Conservation (phyloP, 2,797 vertebrate genomes). For the Caiman crocodilus region DNA sequence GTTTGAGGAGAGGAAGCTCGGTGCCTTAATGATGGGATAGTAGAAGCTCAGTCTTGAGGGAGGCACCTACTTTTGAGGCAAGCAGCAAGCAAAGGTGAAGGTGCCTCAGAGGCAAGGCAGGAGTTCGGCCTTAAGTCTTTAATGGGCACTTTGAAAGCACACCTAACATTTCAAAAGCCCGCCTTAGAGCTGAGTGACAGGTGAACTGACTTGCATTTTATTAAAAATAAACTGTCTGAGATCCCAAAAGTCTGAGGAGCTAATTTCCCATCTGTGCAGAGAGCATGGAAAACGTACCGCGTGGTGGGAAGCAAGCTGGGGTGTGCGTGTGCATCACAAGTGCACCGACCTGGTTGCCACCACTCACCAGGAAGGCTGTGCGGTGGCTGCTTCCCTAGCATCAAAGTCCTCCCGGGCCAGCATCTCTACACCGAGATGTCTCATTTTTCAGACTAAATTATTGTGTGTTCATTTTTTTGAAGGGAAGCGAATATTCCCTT, state of each 20-base stretch:
- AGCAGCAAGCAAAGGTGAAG: too few species aligned
- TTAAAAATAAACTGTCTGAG: not conserved
- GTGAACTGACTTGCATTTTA: not conserved
- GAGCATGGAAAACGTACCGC: not conserved
- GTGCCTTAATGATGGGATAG: too few species aligned
- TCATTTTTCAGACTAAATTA: not conserved
- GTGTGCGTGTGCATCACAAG: too few species aligned
- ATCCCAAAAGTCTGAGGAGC: not conserved
- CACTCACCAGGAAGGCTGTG: too few species aligned
- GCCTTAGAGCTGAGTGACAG: not conserved
- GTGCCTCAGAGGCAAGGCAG: too few species aligned
- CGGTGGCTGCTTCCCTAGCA: too few species aligned
- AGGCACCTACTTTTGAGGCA: too few species aligned
- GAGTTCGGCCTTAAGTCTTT: not conserved
- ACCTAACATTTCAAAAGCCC: not conserved
- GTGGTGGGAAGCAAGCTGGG: not conserved
- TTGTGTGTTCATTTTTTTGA: not conserved
- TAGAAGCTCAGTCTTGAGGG: too few species aligned
- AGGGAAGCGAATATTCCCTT: not conserved
- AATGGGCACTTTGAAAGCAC: not conserved
- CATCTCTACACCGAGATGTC: not conserved
- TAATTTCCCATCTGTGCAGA: not conserved
- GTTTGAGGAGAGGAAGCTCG: too few species aligned
- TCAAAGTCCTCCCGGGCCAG: too few species aligned
- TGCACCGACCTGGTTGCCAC: too few species aligned